These are phyloP conservation scores for Poeciliopsis prolifica DNA, from an alignment of 2,113 vertebrate species.

Conservation along the genomic window DNA sequence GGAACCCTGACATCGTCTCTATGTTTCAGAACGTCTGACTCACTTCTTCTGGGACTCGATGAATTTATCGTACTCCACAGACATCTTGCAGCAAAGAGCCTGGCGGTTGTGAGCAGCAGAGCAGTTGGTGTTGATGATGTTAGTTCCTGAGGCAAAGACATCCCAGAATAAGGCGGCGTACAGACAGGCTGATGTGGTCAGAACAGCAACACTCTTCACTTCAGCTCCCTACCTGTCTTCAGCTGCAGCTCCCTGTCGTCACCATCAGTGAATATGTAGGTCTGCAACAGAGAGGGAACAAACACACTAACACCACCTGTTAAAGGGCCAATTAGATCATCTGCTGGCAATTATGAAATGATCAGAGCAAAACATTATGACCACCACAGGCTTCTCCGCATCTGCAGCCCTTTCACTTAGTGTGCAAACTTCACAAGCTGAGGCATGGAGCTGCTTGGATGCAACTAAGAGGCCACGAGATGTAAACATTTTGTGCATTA, in stretches of 20 bases:
- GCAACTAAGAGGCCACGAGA: not conserved
- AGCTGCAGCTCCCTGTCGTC: constrained; percentile 87
- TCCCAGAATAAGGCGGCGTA: constrained; percentile 4
- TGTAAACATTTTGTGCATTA: no score
- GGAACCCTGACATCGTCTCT: no score
- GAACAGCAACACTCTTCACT: no score
- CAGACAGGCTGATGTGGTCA: not conserved
- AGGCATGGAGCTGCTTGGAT: not conserved
- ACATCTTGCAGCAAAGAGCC: constrained; percentile 99
- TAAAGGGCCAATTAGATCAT: no score
- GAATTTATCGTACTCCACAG: constrained; percentile 98
- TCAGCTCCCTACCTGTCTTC: constrained; percentile 71
- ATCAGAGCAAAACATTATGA: no score
- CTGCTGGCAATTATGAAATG: no score
- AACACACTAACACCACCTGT: no score
- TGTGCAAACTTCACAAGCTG: no score
- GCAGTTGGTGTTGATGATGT: constrained; percentile 96
- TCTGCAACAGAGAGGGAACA: constrained; percentile 76
- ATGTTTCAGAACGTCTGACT: constrained; percentile 38
- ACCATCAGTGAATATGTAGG: constrained; percentile 94
- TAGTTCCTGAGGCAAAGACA: constrained; percentile 76
- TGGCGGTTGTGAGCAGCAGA: constrained; percentile 93
- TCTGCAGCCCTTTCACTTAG: no score
- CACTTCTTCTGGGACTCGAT: constrained; percentile 96
- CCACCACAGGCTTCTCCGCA: no score